phyloP scores from a whole-genome alignment of 2,888 invertebrate species.

The Catocala fraxini region DNA sequence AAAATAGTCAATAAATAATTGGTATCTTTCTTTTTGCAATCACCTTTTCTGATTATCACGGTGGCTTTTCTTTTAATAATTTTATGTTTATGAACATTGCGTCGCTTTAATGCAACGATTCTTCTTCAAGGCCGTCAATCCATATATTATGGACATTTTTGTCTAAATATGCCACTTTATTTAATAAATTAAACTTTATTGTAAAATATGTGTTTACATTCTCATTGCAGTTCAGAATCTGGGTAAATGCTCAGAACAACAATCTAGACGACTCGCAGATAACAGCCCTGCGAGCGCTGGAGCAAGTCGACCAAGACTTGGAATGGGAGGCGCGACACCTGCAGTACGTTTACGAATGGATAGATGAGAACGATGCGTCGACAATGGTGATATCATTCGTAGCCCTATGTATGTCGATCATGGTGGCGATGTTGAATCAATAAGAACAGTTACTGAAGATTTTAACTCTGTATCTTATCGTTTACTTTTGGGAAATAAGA shows the following conservation, averaged over 20 bases:
- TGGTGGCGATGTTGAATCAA: constrained; percentile 66
- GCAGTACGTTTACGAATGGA: constrained; percentile 75
- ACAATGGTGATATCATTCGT: constrained; percentile 65
- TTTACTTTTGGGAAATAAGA: background rate
- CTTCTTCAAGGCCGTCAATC: too few species aligned
- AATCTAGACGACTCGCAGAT: constrained; percentile 63
- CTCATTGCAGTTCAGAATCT: constrained; percentile 64
- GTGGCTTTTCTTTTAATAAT: too few species aligned
- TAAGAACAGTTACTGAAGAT: constrained; percentile 28
- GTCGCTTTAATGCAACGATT: too few species aligned
- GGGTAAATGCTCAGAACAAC: constrained; percentile 63
- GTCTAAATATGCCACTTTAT: too few species aligned
- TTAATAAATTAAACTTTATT: too few species aligned
- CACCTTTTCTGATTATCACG: too few species aligned
- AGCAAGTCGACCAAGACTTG: constrained; percentile 55
- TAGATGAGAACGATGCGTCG: constrained; percentile 74
- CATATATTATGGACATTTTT: too few species aligned
- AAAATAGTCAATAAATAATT: too few species aligned
- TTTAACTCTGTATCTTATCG: constrained; percentile 11
- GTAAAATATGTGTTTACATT: background rate
- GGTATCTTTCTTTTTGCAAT: too few species aligned
- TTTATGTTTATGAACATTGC: too few species aligned
- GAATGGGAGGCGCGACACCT: constrained; percentile 57
- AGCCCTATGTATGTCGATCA: constrained; percentile 61
- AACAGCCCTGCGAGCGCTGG: constrained; percentile 49